Base-by-base conservation (phyloP, 2,888 invertebrate genomes). In the Maniola hyperantus region DNA sequence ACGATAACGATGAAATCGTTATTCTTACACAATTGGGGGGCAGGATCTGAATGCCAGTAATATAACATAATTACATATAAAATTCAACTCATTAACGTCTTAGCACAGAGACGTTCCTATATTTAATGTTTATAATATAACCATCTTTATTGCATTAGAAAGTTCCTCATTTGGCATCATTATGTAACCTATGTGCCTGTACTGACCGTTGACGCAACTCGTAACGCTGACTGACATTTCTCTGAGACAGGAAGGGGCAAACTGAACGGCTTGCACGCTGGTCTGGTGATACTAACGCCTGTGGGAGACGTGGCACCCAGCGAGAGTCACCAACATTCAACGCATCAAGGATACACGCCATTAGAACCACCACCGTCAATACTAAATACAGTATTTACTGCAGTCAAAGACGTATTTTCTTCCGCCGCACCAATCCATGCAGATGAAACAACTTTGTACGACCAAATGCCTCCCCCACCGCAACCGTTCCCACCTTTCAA, bases 161-260 rank as follows among this genome's bases (percentile, higher is more conserved):
- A 69, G 69, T 62, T 20, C 57, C 33, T 20, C 58, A 68, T 57
- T 51, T 44, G 57, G 57, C 10, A 46, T 10, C 15, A 15, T 85
- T 86, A 82, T 78, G 80, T 84, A 82, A 84, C 61, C 39, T 34
- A 54, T 1, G 34, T 15, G 7, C 34, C 6, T 61, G 42, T 34
- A 62, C 62, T 66, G 64, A 71, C 58, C 34, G 34, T 59, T 71
- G 72, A 75, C 73, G 66, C 67, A 73, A 74, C 72, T 69, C 55
- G 68, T 72, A 53, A 58, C 53, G 48, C 18, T 62, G 77, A 79
- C 76, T 80, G 79, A 79, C 76, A 71, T 73, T 78, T 88, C 88
- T 89, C 79, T 87, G 89, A 89, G 91, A 87, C 91, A 91, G 92
- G 91, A 79, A 85, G 88, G 72, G 84, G 85, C 77, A 89, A 85